Percentiles rank a stretch among this genome's conserved stretches.
These are phyloP conservation scores for Narcine bancroftii DNA, from an alignment of 2,113 vertebrate genomes.

Conservation along the genomic window DNA sequence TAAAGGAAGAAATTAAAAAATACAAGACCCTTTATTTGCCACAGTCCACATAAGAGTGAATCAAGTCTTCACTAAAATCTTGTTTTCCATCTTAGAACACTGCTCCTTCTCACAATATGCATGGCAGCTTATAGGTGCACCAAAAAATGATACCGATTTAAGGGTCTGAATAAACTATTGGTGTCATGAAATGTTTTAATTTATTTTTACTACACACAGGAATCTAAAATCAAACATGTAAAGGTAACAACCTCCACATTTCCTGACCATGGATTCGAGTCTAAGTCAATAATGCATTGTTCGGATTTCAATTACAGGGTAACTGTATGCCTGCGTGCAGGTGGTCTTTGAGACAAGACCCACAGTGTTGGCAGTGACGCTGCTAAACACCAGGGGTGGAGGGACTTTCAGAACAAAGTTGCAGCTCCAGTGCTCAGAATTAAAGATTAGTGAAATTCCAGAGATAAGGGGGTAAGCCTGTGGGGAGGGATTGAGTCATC, in stretches of 20 bases:
- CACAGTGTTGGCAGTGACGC: not conserved
- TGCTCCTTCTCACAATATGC: not conserved
- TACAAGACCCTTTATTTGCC: not conserved
- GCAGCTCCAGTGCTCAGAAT: constrained; percentile 21
- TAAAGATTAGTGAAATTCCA: constrained; percentile 8
- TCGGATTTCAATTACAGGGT: not conserved
- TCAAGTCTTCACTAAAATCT: not conserved
- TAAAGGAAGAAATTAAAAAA: not conserved
- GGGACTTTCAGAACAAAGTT: not conserved
- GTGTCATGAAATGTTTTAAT: not conserved
- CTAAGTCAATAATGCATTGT: constrained; percentile 18
- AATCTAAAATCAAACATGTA: not conserved
- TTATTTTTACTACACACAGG: not conserved
- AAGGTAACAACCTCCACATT: not conserved
- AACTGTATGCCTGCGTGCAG: constrained; percentile 17
- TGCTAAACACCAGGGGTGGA: not conserved
- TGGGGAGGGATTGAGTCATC: too few relatives aligned
- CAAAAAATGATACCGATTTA: not conserved
- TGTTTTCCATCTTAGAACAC: not conserved
- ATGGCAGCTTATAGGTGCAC: not conserved
- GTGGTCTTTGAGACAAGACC: constrained; percentile 6
- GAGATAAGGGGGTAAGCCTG: too few relatives aligned
- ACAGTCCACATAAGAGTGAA: not conserved
- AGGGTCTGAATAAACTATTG: not conserved
- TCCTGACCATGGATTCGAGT: not conserved